Evolutionary conservation across 2,888 invertebrate genomes (phyloP), one percentile per base, ranked within the genome.

Genomic region (Hirtodrosophila histrioides): DNA sequence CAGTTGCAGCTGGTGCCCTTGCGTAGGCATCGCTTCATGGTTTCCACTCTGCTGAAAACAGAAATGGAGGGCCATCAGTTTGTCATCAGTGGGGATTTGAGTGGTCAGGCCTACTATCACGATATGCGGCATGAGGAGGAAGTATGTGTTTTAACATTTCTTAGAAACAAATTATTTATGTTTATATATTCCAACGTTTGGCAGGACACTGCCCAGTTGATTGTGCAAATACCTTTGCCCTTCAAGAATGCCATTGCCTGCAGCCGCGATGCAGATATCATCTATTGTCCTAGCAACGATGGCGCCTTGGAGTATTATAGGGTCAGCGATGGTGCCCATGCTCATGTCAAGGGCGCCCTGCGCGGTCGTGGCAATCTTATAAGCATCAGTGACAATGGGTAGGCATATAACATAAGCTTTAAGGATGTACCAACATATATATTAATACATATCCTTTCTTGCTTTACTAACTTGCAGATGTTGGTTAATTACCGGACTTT

Each of bases 401-500:
- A 81, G 78, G 65, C 1, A 2, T n/a, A n/a, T 2, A 46, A n/a
- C 1, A 2, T 2, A 24, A 24, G 0, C 1, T 41, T 17, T 11
- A 6, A 35, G 5, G 6, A 10, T 9, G 9, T 12, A 31, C 3
- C 9, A 6, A 31, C 6, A 31, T 6, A 3, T 9, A n/a, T 12
- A 31, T 7, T 9, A 4, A 31, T 3, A 31, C 4, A 3, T 8
- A 8, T 31, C 7, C 31, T 8, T 31, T 31, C 9, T 4, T 31
- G 3, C 8, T 7, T 7, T 31, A 31, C 6, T 27, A 27, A 27
- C 27, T 27, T 27, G 5, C 61, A 91, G 91, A 9, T 86, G 83
- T 57, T 92, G 92, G 91, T 66, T 92, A 23, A 81, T 92, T 8
- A 89, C 90, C 3, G 92, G 92, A 12, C 79, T 89, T 9, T 91